Base-by-base conservation (phyloP, 1,140 invertebrate genomes). In the Radopholus similis region DNA sequence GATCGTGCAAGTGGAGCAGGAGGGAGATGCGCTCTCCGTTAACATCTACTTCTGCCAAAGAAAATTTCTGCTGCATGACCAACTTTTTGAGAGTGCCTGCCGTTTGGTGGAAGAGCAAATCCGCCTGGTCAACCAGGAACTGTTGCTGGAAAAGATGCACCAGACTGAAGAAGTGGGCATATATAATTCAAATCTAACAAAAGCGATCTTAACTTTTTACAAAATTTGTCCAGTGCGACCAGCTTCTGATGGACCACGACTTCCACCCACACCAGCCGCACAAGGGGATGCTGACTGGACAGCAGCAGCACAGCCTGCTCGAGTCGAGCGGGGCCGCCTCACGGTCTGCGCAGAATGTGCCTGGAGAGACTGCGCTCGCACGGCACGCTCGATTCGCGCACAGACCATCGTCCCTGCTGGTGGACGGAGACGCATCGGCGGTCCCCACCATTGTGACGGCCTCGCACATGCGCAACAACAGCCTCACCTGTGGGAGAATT, bases 11-110 rank as follows among this genome's bases (percentile, higher is more conserved):
- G 21, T 72, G 5, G 68, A 68, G 42, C 35, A 70, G n/a, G 40
- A 13, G 18, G 67, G 34, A 3, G 35, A 32, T 5, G 11, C 53
- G 1, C 15, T 23, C 8, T 65, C 60, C 34, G 32, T 77, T 18
- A 77, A 75, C 8, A 70, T 72, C 11, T 77, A 70, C 40, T 72
- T 72, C 44, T 73, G 74, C 26, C 66, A 70, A 18, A 70, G 70
- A 44, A 73, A 64, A 64, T 42, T 42, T 42, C 68, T 71, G 21
- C 26, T 66, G 15, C 70, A 72, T 47, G 76, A 38, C 26, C 30
- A 35, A 26, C 30, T 72, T 6, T 44, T 72, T 49, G 26, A 21
- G 18, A 77, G 40, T 15, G 70, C 70, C 2, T 40, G 30, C 23
- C 26, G 44, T 28, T 11, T 77, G 11, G 34, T 72, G 1, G 74